Evolutionary conservation across 1,140 invertebrate species (phyloP).

Genomic region (Lordiphosa clarofinis): DNA sequence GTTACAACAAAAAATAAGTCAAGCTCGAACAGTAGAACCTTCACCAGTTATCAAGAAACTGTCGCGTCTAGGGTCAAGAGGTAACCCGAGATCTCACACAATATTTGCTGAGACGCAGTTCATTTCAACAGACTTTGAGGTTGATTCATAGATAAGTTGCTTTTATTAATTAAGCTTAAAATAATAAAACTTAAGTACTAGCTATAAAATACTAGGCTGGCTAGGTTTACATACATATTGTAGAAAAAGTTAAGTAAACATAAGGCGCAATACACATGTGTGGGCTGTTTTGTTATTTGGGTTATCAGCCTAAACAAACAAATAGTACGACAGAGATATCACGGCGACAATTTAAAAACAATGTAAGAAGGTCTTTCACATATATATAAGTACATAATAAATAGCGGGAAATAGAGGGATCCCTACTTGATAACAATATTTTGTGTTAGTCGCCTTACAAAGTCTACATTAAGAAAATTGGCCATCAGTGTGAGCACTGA

Average conservation of each 20-base stretch:
- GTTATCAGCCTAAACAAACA: conserved; percentile 42
- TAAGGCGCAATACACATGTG: conserved; percentile 25
- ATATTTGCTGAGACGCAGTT: conserved; percentile 3
- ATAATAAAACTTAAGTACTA: conserved; percentile 19
- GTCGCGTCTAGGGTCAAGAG: conserved; percentile 1
- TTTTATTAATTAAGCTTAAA: conserved; percentile 23
- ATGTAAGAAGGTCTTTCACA: conserved; percentile 10
- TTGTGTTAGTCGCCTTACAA: conserved; percentile 72
- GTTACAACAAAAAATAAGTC: too few relatives aligned
- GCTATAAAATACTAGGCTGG: conserved; percentile 26
- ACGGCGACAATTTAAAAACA: conserved; percentile 36
- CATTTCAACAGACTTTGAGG: conserved; percentile 12
- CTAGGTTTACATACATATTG: conserved; percentile 17
- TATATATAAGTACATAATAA: conserved; percentile 11
- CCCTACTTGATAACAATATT: conserved; percentile 78
- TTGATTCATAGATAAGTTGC: conserved; percentile 1
- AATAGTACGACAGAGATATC: conserved; percentile 34
- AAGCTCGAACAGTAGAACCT: not conserved
- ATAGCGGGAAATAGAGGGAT: conserved; percentile 6
- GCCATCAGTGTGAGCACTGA: conserved; percentile 84
- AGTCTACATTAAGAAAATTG: conserved; percentile 80
- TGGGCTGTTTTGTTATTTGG: conserved; percentile 25
- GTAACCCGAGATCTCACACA: not conserved
- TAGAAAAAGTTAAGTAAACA: conserved; percentile 10
- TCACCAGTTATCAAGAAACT: not conserved